Conservation (phyloP, 2,113 vertebrate species). For the Nothobranchius furzeri region DNA sequence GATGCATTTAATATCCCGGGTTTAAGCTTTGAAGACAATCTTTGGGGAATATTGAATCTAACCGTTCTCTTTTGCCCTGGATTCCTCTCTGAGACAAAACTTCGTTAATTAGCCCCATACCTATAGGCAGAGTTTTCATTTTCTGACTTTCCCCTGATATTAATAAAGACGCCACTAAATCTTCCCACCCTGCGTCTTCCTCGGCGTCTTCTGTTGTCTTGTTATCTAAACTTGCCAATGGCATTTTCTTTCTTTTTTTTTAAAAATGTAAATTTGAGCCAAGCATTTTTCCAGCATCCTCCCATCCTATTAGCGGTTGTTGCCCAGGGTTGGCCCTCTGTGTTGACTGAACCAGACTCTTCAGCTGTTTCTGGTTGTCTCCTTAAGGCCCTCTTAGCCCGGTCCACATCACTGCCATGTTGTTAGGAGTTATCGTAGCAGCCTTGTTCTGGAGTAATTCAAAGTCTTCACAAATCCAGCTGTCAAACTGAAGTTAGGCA, state of each 20-base stretch:
- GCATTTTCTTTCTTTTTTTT: constrained; percentile 64
- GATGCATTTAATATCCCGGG: constrained; percentile 77
- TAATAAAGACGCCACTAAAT: constrained; percentile 77
- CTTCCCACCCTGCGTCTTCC: constrained; percentile 61
- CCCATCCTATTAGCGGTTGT: constrained; percentile 69
- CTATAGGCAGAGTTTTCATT: constrained; percentile 79
- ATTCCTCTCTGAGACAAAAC: constrained; percentile 78
- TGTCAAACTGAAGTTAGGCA: constrained; percentile 68
- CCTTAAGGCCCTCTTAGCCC: constrained; percentile 69
- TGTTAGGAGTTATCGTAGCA: constrained; percentile 44
- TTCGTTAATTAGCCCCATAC: constrained; percentile 82
- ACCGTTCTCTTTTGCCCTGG: constrained; percentile 76
- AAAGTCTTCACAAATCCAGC: constrained; percentile 74
- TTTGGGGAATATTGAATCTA: constrained; percentile 81
- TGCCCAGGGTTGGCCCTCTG: constrained; percentile 63
- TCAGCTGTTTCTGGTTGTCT: constrained; percentile 51
- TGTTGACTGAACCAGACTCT: constrained; percentile 31
- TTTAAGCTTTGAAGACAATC: constrained; percentile 81
- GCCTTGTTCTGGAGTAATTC: constrained; percentile 61
- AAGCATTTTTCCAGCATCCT: constrained; percentile 75
- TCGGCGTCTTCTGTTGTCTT: constrained; percentile 71
- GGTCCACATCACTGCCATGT: constrained; percentile 58
- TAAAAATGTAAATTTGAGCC: constrained; percentile 75
- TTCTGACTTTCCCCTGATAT: constrained; percentile 70
- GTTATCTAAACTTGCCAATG: constrained; percentile 73